phyloP scores from a whole-genome alignment of 2,888 invertebrate genomes.

The Augiades crinisus region DNA sequence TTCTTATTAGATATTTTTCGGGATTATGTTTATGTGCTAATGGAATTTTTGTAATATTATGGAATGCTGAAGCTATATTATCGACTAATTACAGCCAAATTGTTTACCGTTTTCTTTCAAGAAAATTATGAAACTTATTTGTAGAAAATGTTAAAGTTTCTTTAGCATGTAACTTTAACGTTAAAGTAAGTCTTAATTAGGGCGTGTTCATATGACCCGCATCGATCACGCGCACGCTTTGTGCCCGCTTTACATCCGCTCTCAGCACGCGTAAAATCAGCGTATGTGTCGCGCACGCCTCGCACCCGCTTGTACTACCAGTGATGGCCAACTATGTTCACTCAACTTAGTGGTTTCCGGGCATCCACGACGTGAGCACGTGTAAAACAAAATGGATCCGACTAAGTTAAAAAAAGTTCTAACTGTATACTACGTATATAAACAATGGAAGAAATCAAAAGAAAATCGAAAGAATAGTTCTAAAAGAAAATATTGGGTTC shows the following conservation, averaged over 20 bases:
- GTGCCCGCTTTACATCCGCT: conserved; percentile 3
- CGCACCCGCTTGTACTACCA: background rate
- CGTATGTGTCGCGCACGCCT: conserved; percentile 4
- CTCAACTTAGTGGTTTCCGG: conserved; percentile 3
- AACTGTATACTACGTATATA: conserved; percentile 8
- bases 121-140: no score
- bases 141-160: no score
- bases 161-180: no score
- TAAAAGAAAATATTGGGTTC: conserved; percentile 1
- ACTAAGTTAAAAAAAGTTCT: conserved; percentile 6
- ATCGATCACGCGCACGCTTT: background rate
- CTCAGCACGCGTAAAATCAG: background rate
- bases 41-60: no score
- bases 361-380: conserved; percentile 3
- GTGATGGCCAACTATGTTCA: conserved; percentile 1
- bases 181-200: background rate
- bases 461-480: conserved; percentile 2
- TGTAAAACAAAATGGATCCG: conserved; percentile 7
- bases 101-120: no score
- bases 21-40: no score
- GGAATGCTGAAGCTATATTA: no score
- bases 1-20: no score
- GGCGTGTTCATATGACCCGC: conserved; percentile 1
- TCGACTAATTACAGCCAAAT: no score
- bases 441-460: conserved; percentile 8